Evolutionary conservation across 2,797 vertebrate species (phyloP).

Genomic region (Halcyon badia): DNA sequence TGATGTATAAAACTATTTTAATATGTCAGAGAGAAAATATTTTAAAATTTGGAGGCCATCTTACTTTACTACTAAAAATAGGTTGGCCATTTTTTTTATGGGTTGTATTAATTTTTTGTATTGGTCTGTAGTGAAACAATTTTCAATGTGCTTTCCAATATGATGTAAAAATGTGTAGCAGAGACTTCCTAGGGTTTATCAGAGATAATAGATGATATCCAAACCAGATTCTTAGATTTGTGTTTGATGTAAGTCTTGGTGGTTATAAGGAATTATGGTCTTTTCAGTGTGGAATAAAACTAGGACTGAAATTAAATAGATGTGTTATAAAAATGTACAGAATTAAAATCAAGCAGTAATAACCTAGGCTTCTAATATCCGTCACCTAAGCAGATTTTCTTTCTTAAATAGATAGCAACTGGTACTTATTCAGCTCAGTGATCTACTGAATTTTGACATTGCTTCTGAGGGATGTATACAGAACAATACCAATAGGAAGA

Average conservation of each 20-base stretch:
- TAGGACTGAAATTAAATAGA: conserved; percentile 35
- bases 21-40: background rate
- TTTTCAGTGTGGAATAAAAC: conserved; percentile 50
- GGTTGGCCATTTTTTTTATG: background rate
- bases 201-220: background rate
- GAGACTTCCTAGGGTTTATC: background rate
- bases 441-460: background rate
- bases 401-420: background rate
- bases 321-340: background rate
- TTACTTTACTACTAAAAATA: background rate
- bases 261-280: conserved; percentile 19
- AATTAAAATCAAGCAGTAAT: conserved; percentile 53
- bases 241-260: background rate
- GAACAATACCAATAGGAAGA: background rate
- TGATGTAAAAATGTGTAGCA: background rate
- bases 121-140: background rate
- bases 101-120: background rate
- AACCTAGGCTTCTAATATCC: background rate
- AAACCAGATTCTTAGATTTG: background rate
- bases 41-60: background rate
- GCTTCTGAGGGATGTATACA: background rate
- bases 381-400: background rate
- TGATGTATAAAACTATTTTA: background rate
- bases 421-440: background rate
- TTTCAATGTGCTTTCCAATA: background rate